Evolutionary conservation across 2,888 invertebrate species (phyloP), one percentile per base, ranked within the genome.

Genomic region (Acanthacorydalis orientalis): DNA sequence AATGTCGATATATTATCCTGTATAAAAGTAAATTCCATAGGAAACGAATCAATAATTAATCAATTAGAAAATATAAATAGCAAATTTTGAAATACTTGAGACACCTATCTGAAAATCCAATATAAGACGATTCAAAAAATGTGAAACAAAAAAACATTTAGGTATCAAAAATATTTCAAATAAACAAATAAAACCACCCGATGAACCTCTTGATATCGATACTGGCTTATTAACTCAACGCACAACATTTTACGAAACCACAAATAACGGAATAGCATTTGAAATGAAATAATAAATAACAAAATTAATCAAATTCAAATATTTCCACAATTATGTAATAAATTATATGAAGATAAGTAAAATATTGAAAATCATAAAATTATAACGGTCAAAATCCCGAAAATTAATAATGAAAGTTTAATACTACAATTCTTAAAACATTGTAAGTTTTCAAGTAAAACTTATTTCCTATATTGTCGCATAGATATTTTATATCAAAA

Each of bases 281-380:
- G n/a, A n/a, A n/a, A n/a, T n/a, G n/a, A n/a, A n/a, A n/a, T n/a
- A n/a, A n/a, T n/a, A n/a, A n/a, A n/a, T n/a, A n/a, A n/a, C n/a
- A n/a, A n/a, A n/a, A n/a, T n/a, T n/a, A n/a, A n/a, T 33, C 48
- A 48, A 46, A 48, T 48, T 14, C 32, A 47, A 46, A 16, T 48
- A 32, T 31, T 33, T 9, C 32, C 31, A 1, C 34, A 46, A 34
- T 1, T 23, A 12, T 34, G 31, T 3, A 32, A 46, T 12, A 46
- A 46, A 46, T 45, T 48, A 33, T 32, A 47, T 14, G 35, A 47
- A 2, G 33, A 7, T 8, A 10, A 47, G 44, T 12, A 47, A 31
- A 47, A 8, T n/a, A 1, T 11, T 7, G 35, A 46, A 48, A 10
- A 33, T 15, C 48, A 35, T 4, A 48, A 46, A 47, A 48, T 48